These are phyloP conservation scores for Darevskia mixta DNA, from an alignment of 2,797 vertebrate species.

Conservation along the genomic window DNA sequence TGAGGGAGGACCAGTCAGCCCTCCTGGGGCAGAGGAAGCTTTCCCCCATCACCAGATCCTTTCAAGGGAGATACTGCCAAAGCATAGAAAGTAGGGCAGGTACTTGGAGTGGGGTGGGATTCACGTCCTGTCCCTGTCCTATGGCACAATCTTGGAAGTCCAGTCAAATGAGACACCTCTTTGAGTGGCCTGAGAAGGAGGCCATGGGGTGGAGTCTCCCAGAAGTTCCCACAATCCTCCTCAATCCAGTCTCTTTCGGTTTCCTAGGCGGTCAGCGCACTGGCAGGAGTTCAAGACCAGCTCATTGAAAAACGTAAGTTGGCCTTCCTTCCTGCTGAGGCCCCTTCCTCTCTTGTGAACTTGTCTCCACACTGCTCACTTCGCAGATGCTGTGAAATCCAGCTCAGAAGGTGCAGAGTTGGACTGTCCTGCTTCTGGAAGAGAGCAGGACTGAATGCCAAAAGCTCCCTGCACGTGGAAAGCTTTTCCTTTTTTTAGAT, in stretches of 20 bases:
- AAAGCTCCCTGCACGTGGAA: neutral
- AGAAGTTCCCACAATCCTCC: neutral
- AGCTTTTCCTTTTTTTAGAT: neutral
- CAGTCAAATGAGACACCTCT: neutral
- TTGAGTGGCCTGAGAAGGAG: neutral
- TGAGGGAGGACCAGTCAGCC: too few species aligned
- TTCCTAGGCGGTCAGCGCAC: slow-evolving; percentile 92
- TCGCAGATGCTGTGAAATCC: neutral
- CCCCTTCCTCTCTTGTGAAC: too few species aligned
- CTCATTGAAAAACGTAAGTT: slow-evolving; percentile 98
- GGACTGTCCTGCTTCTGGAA: neutral
- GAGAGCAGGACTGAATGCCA: neutral
- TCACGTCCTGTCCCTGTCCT: neutral
- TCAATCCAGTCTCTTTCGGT: neutral
- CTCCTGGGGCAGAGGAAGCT: too few species aligned
- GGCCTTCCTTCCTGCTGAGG: neutral
- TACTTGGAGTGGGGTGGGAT: too few species aligned
- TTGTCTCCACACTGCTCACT: too few species aligned
- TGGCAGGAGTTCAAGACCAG: slow-evolving; percentile 96
- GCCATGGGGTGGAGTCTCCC: neutral
- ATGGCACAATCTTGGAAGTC: neutral
- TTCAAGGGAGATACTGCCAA: too few species aligned
- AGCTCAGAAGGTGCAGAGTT: neutral
- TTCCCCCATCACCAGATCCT: too few species aligned
- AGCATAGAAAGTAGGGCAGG: too few species aligned